Evolutionary conservation across 92 coral and sea anemone genomes (phyloP), one percentile per base, ranked within the genome.

Genomic region (Epizoanthus rinbou): DNA sequence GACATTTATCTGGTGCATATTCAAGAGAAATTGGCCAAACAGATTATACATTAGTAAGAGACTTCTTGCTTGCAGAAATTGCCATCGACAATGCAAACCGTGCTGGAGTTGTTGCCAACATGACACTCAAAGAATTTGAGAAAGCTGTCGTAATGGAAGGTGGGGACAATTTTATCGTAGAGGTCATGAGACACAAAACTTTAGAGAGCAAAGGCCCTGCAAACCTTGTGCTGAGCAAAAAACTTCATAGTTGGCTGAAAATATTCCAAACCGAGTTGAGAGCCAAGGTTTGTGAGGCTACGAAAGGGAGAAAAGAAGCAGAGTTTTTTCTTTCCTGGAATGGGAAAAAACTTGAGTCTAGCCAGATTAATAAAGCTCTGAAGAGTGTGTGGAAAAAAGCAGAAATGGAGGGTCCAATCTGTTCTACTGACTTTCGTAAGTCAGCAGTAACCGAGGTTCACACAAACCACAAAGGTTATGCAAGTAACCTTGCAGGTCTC

Each of bases 51-150:
- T 62, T 80, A 50, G 86, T 87, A 14, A 54, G 86, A 28, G 88
- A 90, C 65, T 89, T 88, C 52, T 87, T 92, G n/a, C 41, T 90
- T 4, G 80, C 93, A 5, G 89, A 92, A 76, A 86, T 93, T 1
- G 10, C 80, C 25, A 83, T 88, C 2, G 89, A 93, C 81, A 93
- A 90, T 79, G 92, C 87, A 3, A 88, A 88, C 69, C 82, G 89
- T 5, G 79, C 94, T 6, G 92, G 97, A 0, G 92, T 90, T 16
- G 85, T 88, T 1, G 86, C 94, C 19, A 72, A 74, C 74, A 93
- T 93, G 94, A 88, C 92, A 3, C 50, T 88, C 17, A 8, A 74
- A 19, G 94, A 93, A 71, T 93, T 90, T 72, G 17, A 76, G 28
- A 53, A 83, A 37, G 86, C 84, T 17, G 17, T 47, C 68, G 50